Conservation (phyloP, 2,113 vertebrate genomes). For the Dicentrarchus labrax region DNA sequence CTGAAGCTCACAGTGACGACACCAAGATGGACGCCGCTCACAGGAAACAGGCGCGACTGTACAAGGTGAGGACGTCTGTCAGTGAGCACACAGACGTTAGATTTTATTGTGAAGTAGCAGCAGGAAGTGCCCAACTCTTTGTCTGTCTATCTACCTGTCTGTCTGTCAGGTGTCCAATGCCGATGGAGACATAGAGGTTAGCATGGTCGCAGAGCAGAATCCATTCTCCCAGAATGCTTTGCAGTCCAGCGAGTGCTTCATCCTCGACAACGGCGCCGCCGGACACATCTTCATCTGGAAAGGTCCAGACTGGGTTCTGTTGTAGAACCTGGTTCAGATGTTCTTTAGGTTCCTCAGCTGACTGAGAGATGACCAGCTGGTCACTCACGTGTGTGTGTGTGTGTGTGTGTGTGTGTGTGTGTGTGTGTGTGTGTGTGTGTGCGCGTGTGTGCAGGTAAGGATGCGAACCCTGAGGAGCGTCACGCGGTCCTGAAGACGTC, state of each 20-base stretch:
- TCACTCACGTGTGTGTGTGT: neutral
- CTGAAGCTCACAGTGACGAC: slow-evolving; percentile 74
- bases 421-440: slow-evolving; percentile 6
- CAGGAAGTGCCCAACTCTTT: neutral
- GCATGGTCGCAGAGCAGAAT: slow-evolving; percentile 87
- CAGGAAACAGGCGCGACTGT: slow-evolving; percentile 88
- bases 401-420: neutral
- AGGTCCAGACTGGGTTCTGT: slow-evolving; percentile 20
- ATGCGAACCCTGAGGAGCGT: slow-evolving; percentile 40
- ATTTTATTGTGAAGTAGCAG: neutral
- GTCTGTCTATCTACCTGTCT: neutral
- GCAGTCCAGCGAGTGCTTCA: slow-evolving; percentile 88
- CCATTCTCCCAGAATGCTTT: slow-evolving; percentile 89
- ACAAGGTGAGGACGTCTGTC: slow-evolving; percentile 82
- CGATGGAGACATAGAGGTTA: slow-evolving; percentile 82
- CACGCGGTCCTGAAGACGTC: slow-evolving; percentile 22
- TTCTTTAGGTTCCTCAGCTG: neutral
- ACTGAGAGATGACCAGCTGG: neutral
- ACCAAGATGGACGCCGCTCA: slow-evolving; percentile 82
- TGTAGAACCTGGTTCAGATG: neutral
- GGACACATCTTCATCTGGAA: slow-evolving; percentile 67
- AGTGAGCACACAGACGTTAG: neutral
- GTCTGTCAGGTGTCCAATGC: slow-evolving; percentile 88
- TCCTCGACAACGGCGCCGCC: slow-evolving; percentile 68
- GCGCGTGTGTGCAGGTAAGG: slow-evolving; percentile 46